These are phyloP conservation scores for Drosophila macrospina DNA, from an alignment of 2,888 invertebrate genomes.

Conservation along the genomic window DNA sequence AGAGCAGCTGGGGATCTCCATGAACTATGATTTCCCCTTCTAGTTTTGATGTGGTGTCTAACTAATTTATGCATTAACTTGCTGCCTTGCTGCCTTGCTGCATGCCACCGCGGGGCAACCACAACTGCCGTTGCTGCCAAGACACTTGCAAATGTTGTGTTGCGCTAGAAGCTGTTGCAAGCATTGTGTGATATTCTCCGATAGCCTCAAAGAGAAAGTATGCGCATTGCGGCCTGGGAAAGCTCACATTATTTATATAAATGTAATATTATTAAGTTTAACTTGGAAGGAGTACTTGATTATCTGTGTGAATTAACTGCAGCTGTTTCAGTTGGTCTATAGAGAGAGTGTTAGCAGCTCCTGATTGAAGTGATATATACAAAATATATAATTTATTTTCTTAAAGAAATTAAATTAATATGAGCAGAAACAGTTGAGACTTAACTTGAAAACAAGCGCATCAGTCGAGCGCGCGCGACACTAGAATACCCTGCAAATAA, in stretches of 20 bases:
- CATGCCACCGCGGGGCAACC: constrained; percentile 27
- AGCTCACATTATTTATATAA: not conserved
- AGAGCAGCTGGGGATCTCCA: constrained; percentile 13
- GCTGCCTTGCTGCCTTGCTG: constrained; percentile 14
- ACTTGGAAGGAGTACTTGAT: no score
- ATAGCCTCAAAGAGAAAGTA: constrained; percentile 29
- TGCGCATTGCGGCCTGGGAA: constrained; percentile 4
- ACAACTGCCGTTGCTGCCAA: constrained; percentile 22
- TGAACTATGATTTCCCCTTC: constrained; percentile 32
- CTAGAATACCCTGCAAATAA: no score
- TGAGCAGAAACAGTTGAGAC: no score
- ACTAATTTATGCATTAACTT: constrained; percentile 54
- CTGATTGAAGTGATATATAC: not conserved
- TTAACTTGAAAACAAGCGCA: no score
- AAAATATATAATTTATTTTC: not conserved
- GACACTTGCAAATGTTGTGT: constrained; percentile 15
- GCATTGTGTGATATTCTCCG: constrained; percentile 4
- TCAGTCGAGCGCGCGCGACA: no score
- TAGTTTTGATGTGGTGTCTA: constrained; percentile 45
- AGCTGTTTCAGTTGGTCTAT: no score
- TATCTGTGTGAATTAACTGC: no score
- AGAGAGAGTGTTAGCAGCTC: not conserved
- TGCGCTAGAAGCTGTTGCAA: not conserved
- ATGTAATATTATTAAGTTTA: not conserved
- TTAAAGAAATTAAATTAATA: no score